phyloP scores from a whole-genome alignment of 2,113 vertebrate species.

The Eira barbara region DNA sequence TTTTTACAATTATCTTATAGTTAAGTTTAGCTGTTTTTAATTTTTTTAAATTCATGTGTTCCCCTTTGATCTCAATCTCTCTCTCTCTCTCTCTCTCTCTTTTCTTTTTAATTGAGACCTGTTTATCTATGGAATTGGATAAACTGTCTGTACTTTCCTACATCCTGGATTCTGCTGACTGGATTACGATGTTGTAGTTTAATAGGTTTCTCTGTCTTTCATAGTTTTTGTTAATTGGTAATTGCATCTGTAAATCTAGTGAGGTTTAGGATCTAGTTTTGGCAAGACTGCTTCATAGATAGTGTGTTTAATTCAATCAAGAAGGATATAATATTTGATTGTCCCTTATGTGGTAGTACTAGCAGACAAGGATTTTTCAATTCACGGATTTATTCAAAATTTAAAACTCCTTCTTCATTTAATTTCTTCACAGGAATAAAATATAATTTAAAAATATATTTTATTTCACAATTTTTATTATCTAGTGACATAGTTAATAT shows the following conservation, averaged over 20 bases:
- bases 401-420: background rate
- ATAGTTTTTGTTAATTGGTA: background rate
- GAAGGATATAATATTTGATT: background rate
- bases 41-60: background rate
- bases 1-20: background rate
- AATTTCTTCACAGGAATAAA: background rate
- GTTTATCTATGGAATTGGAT: background rate
- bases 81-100: rapidly evolving
- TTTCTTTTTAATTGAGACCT: background rate
- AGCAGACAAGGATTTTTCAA: background rate
- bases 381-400: background rate
- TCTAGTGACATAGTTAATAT: background rate
- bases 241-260: background rate
- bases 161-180: background rate
- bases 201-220: background rate
- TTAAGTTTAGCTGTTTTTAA: background rate
- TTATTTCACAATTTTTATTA: background rate
- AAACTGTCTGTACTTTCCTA: background rate
- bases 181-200: background rate
- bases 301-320: background rate
- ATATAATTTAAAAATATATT: background rate
- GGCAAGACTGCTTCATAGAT: background rate
- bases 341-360: background rate
- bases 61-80: background rate
- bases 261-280: background rate